Evolutionary conservation across 2,113 vertebrate species (phyloP), one percentile per base, ranked within the genome.

Genomic region (Speoplatyrhinus poulsoni): DNA sequence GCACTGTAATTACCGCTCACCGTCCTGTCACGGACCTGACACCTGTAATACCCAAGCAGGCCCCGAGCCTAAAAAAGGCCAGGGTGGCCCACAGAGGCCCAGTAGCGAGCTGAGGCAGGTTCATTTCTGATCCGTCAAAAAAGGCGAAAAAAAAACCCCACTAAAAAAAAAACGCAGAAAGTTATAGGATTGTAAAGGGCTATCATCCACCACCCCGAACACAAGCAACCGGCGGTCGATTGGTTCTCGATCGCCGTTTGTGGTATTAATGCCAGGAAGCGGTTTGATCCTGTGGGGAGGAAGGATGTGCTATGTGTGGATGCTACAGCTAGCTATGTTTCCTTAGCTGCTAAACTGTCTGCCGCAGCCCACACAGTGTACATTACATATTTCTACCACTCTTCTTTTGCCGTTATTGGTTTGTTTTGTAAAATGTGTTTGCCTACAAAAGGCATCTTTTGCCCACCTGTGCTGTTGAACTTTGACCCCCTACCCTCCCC

Each of bases 391-490:
- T 52, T 36, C 60, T 46, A 46, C 26, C 48, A 56, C 50, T 47
- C 16, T 46, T 4, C 9, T 58, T 15, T 60, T 60, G 49, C 73
- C 33, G 69, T 72, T 71, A 65, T 70, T 13, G 64, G 62, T 83
- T 77, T 84, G 47, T 80, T 65, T 66, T 13, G 66, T 60, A 57
- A 77, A 64, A 79, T 82, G 56, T 48, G 64, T 81, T 75, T 82
- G 75, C 79, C 65, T 80, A 64, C 60, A 78, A 82, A 80, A 88
- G 59, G 79, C 32, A 12, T 82, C 65, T 83, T 78, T 83, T 82
- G 62, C 77, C 70, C 59, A 62, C 81, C 74, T 87, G 73, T 72
- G 60, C 67, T 11, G 41, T 64, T 84, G 82, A 87, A 74, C 79
- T 33, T 50, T 52, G 78, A 77, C 80, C 77, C 70, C 5, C 33